Evolutionary conservation across 1,140 invertebrate species (phyloP).

Genomic region (Drosophila seguyi): DNA sequence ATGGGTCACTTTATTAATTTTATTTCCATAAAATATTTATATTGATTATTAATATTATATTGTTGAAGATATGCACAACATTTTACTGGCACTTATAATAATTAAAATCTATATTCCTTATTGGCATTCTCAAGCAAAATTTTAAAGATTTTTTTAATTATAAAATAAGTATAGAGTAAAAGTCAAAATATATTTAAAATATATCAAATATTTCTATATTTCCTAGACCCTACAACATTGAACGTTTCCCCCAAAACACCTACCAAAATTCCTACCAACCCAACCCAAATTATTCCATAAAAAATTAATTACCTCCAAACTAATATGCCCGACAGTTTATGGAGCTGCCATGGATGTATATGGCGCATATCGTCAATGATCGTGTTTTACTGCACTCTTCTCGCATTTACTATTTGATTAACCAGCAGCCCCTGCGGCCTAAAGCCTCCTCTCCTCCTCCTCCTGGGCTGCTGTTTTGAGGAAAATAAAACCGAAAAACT

Average conservation of each 20-base stretch:
- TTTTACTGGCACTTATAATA: no score
- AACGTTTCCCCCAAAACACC: no score
- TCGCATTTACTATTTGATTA: slow-evolving; percentile 79
- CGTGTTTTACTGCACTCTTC: slow-evolving; percentile 73
- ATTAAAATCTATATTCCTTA: no score
- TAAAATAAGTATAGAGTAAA: no score
- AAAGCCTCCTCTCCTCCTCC: neutral
- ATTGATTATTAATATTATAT: no score
- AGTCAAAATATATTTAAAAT: no score
- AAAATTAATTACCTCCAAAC: slow-evolving; percentile 15
- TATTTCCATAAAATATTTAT: no score
- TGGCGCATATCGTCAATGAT: slow-evolving; percentile 62
- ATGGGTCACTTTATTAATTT: no score
- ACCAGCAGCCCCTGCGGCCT: slow-evolving; percentile 46
- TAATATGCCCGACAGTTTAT: slow-evolving; percentile 53
- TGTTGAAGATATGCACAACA: no score
- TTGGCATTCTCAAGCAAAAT: no score
- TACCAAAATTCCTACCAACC: neutral
- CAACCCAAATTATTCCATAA: neutral
- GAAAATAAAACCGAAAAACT: slow-evolving; percentile 22
- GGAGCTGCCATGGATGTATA: slow-evolving; percentile 21
- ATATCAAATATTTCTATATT: no score
- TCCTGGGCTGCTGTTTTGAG: slow-evolving; percentile 26
- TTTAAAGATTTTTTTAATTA: no score
- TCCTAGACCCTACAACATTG: neutral